A percentile compares a stretch with the other conserved stretches of the same genome.
Conservation (phyloP, 2,888 invertebrate genomes). For the Hydropsyche betteni region DNA sequence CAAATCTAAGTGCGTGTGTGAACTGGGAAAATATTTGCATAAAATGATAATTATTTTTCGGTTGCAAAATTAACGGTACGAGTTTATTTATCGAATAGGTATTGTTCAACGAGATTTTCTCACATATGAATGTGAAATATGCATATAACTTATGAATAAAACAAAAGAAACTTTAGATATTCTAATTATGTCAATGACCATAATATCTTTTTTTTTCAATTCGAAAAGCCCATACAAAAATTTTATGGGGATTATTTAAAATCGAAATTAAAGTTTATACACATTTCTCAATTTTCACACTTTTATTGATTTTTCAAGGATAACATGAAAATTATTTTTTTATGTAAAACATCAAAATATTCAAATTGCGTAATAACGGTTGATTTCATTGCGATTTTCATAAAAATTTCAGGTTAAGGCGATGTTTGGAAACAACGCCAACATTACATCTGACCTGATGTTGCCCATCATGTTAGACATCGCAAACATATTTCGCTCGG, state of each 20-base stretch:
- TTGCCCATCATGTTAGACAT: conserved; percentile 73
- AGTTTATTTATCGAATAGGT: neutral
- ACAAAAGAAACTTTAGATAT: neutral
- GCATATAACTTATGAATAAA: neutral
- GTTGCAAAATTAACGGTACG: conserved; percentile 14
- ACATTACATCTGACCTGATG: conserved; percentile 67
- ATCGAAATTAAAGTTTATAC: too few species aligned
- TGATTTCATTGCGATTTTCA: neutral
- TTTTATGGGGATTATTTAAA: too few species aligned
- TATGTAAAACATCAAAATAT: too few species aligned
- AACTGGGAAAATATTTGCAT: conserved; percentile 37
- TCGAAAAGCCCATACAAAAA: conserved; percentile 38
- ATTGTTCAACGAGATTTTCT: neutral
- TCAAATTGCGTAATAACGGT: too few species aligned
- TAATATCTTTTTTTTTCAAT: neutral
- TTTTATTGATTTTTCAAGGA: too few species aligned
- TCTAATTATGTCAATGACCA: too few species aligned
- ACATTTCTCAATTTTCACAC: too few species aligned
- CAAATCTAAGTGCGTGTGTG: neutral
- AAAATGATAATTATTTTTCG: neutral
- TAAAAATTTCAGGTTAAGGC: conserved; percentile 65
- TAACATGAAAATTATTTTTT: too few species aligned
- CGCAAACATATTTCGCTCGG: conserved; percentile 69
- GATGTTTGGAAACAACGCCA: conserved; percentile 67
- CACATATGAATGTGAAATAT: conserved; percentile 14